Evolutionary conservation across 2,888 invertebrate genomes (phyloP).

Genomic region (Geotrupes spiniger): DNA sequence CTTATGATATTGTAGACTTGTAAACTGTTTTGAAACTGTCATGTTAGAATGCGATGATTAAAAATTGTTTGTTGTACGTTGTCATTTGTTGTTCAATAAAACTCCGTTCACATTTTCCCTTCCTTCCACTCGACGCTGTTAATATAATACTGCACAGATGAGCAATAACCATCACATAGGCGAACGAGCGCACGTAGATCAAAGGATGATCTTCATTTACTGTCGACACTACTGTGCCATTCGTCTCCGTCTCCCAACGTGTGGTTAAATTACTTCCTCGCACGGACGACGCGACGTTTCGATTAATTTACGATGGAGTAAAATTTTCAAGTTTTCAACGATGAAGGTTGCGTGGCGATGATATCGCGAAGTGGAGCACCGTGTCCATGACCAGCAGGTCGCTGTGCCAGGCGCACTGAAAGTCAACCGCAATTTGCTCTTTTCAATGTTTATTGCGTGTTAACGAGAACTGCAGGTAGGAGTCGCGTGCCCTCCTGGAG

Average conservation of each 20-base stretch:
- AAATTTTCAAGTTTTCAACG: constrained; percentile 11
- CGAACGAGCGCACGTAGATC: constrained; percentile 11
- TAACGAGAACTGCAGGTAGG: constrained; percentile 24
- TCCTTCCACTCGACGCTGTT: constrained; percentile 3
- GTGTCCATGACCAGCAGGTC: constrained; percentile 37
- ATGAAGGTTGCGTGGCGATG: constrained; percentile 30
- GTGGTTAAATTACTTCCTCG: background rate
- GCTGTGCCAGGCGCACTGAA: constrained; percentile 33
- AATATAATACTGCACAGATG: no score
- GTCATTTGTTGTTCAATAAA: constrained; percentile 1
- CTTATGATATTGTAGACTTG: constrained; percentile 36
- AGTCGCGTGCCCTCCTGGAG: constrained; percentile 30
- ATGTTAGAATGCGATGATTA: constrained; percentile 40
- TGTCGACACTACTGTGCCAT: constrained; percentile 3
- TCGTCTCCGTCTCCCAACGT: background rate
- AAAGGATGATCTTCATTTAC: constrained; percentile 16
- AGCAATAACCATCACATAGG: constrained; percentile 8
- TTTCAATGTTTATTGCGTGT: constrained; percentile 30
- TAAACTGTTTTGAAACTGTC: constrained; percentile 36
- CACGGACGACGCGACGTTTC: background rate
- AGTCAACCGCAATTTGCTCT: constrained; percentile 36
- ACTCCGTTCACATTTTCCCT: background rate
- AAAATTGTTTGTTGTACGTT: constrained; percentile 33
- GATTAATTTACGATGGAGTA: background rate
- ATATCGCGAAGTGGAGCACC: constrained; percentile 30